Base-by-base conservation (phyloP, 2,113 vertebrate genomes). In the Pomatostomus ruficeps region DNA sequence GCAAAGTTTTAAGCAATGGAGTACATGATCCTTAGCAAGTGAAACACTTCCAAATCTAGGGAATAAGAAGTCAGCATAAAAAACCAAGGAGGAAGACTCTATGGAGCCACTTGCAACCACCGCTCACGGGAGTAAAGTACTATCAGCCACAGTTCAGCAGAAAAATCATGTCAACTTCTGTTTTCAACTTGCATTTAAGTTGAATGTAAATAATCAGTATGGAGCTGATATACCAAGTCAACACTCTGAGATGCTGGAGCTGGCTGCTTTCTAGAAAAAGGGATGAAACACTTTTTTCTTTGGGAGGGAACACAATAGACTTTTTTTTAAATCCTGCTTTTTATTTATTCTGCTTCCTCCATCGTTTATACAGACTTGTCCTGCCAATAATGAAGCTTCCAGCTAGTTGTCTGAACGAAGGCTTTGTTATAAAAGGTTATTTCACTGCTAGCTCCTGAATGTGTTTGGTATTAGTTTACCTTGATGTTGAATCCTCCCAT, bases 261-360 rank as follows among this genome's bases (percentile, higher is more conserved):
- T 46, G 26, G 48, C 15, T 43, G 12, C 36, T 65, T 57, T 45
- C 38, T 54, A 83, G 68, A 71, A 80, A 78, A 89, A 24, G 8
- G 42, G 25, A 17, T 38, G 22, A n/a, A 88, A 14, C 9, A 1
- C 15, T 14, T 51, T 62, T 42, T n/a, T 10, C 10, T 49, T 24
- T 14, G 10, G 6, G 20, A 15, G 10, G 2, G 2, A 17, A 82
- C 0, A 3, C 0, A 6, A 38, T 5, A 51, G 23, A 31, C 40
- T 71, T 61, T 20, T 54, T 51, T 6, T 23, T 2, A 9, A 18
- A 59, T 29, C 20, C 19, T 73, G 9, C 2, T 15, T 55, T 73
- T 74, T 40, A 89, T 52, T 87, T 78, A 61, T 82, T 89, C 57
- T 82, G 28, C 43, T 68, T 71, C 28, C n/a, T 85, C 40, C 42